These are phyloP conservation scores for Zoroaster sp. DNA, from an alignment of 53 echinoderm and acorn worm species.

Conservation along the genomic window DNA sequence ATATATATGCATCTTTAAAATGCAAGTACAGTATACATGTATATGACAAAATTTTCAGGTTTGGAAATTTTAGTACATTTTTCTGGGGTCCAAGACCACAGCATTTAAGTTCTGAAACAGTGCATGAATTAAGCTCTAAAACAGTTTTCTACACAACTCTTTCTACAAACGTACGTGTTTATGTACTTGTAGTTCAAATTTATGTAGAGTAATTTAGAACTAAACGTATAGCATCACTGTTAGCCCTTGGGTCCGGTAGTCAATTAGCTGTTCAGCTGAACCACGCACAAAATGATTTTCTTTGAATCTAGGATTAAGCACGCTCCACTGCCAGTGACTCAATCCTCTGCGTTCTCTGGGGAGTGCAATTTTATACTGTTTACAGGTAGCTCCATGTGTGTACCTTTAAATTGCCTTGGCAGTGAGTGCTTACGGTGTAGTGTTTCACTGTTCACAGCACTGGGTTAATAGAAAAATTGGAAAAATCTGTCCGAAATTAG, in stretches of 20 bases:
- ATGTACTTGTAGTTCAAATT: background rate
- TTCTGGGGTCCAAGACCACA: too few species aligned
- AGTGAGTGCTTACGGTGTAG: background rate
- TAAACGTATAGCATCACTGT: background rate
- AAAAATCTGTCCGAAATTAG: background rate
- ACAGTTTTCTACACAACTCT: background rate
- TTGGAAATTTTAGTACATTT: too few species aligned
- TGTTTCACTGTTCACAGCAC: background rate
- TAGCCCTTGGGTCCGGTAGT: background rate
- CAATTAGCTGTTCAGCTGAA: background rate
- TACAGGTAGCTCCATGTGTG: background rate
- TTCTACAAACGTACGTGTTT: background rate
- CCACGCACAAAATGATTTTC: background rate
- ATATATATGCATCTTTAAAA: too few species aligned
- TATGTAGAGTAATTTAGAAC: background rate
- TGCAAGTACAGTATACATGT: too few species aligned
- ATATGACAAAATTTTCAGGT: too few species aligned
- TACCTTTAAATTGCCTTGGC: background rate
- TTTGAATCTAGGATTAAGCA: slow-evolving; percentile 10
- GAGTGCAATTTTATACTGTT: background rate
- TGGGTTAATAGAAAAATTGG: background rate
- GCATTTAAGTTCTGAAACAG: too few species aligned
- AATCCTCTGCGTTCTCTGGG: background rate
- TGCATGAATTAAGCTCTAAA: too few species aligned
- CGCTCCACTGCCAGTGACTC: slow-evolving; percentile 29